Base-by-base conservation (phyloP, 2,888 invertebrate species). In the Parelbella ahira region DNA sequence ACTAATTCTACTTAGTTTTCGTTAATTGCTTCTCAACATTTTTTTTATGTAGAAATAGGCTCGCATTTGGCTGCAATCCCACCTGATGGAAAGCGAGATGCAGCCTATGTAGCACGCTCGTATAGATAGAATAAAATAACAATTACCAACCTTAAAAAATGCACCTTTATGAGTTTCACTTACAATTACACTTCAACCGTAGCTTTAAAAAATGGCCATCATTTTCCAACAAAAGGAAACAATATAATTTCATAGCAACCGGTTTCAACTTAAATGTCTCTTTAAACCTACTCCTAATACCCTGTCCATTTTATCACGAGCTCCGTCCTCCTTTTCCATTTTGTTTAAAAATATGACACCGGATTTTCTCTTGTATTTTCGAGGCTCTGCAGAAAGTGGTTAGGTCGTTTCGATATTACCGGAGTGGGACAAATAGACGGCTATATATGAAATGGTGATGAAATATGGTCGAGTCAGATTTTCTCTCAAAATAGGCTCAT, bases 381-480 rank as follows among this genome's bases (percentile, higher is more conserved):
- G 21, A 9, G 24, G 43, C 2, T 43, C 42, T 6, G 1, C 9
- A 2, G 2, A 5, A 28, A 29, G 18, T 45, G 44, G 42, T 32
- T 25, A 24, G 23, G 12, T 20, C 34, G 18, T 7, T 24, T 20
- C 18, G 18, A 43, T 44, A 44, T 33, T 36, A 27, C 20, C n/a
- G 38, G 24, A 13, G 33, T 8, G 44, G 13, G 44, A 49, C 34
- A 42, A 46, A 46, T 49, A 37, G 19, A 4, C 27, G 9, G 27
- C 36, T 44, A 45, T 44, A 38, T 37, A n/a, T n/a, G 44, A 32
- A 42, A 49, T 46, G 46, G 38, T 44, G 49, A 49, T 49, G 49
- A 47, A 49, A 42, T 47, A 38, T 42, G 46, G 20, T 9, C 4
- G 23, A 28, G 24, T 15, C 2, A 21, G 23, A 18, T 12, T 18